A percentile compares a stretch with the other conserved stretches of the same genome.
Conservation (phyloP, 1,140 invertebrate genomes). For the Cotesia chilonis region DNA sequence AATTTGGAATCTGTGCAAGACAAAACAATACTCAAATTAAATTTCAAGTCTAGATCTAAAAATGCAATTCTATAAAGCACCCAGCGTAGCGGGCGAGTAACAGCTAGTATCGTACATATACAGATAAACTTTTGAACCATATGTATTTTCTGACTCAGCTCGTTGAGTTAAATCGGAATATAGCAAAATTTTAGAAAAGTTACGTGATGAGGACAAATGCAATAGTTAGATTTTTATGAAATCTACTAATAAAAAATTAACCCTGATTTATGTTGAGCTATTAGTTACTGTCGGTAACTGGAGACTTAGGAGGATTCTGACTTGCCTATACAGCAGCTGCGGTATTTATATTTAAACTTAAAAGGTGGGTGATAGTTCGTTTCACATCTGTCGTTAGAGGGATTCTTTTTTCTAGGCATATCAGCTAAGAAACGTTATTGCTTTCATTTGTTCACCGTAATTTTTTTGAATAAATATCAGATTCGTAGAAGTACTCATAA, state of each 20-base stretch:
- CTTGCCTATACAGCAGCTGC: slow-evolving; percentile 51
- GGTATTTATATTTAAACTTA: slow-evolving; percentile 31
- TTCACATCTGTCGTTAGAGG: slow-evolving; percentile 49
- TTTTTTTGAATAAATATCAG: slow-evolving; percentile 2
- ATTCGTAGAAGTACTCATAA: background rate
- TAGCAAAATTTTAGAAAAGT: no score
- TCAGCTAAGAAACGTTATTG: slow-evolving; percentile 4
- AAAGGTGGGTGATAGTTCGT: slow-evolving; percentile 41
- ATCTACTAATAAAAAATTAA: slow-evolving; percentile 25
- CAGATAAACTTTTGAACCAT: no score
- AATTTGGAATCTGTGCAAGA: no score
- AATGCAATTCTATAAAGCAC: no score
- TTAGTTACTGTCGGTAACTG: slow-evolving; percentile 50
- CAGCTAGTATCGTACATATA: no score
- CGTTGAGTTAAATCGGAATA: no score
- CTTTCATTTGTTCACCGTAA: slow-evolving; percentile 7
- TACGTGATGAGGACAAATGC: no score
- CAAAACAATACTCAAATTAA: no score
- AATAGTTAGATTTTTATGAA: no score
- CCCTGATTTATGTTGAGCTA: slow-evolving; percentile 1
- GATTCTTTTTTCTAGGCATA: slow-evolving; percentile 37
- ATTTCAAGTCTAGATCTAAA: no score
- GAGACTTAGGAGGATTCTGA: slow-evolving; percentile 54
- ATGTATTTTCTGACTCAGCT: no score
- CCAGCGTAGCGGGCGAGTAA: no score